These are phyloP conservation scores for Petromus typicus DNA, from an alignment of 2,113 vertebrate genomes.

Conservation along the genomic window DNA sequence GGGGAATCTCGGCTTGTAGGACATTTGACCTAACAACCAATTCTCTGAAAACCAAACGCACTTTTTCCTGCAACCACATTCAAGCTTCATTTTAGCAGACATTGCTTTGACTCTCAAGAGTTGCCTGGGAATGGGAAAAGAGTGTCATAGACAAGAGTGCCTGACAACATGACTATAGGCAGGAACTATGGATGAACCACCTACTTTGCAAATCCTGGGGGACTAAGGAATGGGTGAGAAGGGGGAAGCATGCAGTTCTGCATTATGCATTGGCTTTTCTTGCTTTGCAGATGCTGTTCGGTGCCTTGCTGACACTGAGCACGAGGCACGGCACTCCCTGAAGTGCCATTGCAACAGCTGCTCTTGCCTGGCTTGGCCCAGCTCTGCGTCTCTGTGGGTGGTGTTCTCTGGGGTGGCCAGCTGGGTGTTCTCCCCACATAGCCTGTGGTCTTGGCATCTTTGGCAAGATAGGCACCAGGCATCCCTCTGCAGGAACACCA, in stretches of 20 bases:
- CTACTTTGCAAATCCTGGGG: constrained; percentile 29
- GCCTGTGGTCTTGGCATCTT: constrained; percentile 57
- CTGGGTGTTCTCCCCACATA: constrained; percentile 66
- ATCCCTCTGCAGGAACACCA: background rate
- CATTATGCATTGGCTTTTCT: constrained; percentile 17
- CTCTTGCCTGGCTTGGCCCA: constrained; percentile 50
- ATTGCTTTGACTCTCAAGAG: background rate
- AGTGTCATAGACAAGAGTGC: background rate
- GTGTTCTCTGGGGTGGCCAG: constrained; percentile 44
- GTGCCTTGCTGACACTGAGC: background rate
- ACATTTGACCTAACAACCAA: background rate
- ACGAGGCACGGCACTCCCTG: constrained; percentile 19
- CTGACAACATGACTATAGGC: constrained; percentile 1
- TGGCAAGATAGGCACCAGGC: background rate
- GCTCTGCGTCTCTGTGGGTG: background rate
- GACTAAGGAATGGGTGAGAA: constrained; percentile 5
- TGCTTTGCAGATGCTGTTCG: constrained; percentile 51
- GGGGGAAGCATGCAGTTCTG: background rate
- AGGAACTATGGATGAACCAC: background rate
- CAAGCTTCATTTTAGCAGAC: background rate
- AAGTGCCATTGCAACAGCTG: constrained; percentile 74
- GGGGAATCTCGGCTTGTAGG: background rate
- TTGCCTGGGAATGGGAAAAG: background rate
- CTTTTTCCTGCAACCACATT: background rate
- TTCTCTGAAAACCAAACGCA: background rate